Conservation (phyloP, 2,888 invertebrate genomes). For the Drosophila formosana region DNA sequence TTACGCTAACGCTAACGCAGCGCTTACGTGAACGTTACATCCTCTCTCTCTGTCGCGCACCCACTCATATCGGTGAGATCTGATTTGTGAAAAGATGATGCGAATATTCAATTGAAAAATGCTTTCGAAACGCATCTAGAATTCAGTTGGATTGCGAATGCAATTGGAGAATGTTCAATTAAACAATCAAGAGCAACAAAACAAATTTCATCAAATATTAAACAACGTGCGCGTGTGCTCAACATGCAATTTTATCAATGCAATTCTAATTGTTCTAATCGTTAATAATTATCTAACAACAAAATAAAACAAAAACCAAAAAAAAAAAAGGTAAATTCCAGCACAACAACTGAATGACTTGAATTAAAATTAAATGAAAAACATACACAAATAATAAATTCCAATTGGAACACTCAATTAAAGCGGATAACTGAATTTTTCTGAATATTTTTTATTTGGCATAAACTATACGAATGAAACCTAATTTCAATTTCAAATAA, state of each 20-base stretch:
- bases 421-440: background rate
- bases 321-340: conserved; percentile 36
- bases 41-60: conserved; percentile 30
- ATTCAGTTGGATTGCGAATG: conserved; percentile 43
- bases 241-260: conserved; percentile 4
- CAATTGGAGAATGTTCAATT: conserved; percentile 40
- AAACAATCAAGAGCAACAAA: conserved; percentile 25
- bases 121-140: conserved; percentile 35
- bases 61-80: conserved; percentile 11
- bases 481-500: background rate
- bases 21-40: conserved; percentile 26
- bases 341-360: background rate
- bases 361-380: background rate
- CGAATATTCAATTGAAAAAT: conserved; percentile 40
- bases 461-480: background rate
- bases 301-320: background rate
- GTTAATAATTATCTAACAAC: background rate
- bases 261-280: conserved; percentile 5
- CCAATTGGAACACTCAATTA: conserved; percentile 7
- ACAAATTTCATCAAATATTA: conserved; percentile 3
- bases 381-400: background rate
- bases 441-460: background rate
- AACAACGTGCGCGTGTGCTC: conserved; percentile 29
- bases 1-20: conserved; percentile 4
- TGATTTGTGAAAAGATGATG: conserved; percentile 51